These are phyloP conservation scores for Leptoclinus maculatus DNA, from an alignment of 2,797 vertebrate species.

Conservation along the genomic window DNA sequence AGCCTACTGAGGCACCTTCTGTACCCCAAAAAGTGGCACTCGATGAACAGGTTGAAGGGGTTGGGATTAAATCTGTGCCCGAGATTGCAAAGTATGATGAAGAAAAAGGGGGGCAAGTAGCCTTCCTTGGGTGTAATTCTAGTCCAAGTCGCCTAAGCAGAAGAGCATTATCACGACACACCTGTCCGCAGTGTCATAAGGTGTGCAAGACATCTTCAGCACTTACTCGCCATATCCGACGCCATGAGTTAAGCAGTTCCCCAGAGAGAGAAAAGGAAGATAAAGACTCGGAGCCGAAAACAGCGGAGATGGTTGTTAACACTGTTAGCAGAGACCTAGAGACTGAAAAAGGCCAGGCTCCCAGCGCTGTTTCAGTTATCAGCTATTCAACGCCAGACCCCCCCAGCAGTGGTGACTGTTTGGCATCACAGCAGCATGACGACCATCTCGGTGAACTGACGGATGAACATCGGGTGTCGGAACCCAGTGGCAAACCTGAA, in stretches of 20 bases:
- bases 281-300: conserved; percentile 63
- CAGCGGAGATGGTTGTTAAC: conserved; percentile 55
- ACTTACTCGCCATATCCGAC: conserved; percentile 88
- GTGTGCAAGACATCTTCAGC: conserved; percentile 93
- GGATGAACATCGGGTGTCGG: conserved; percentile 61
- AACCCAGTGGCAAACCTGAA: conserved; percentile 57
- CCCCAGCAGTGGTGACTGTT: conserved; percentile 35
- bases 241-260: conserved; percentile 86
- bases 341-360: conserved; percentile 60
- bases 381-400: conserved; percentile 80
- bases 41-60: conserved; percentile 58
- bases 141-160: conserved; percentile 83
- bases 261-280: conserved; percentile 79
- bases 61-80: conserved; percentile 58
- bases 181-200: conserved; percentile 90
- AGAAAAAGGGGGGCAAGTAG: conserved; percentile 69
- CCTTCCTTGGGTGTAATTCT: conserved; percentile 43
- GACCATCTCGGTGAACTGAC: conserved; percentile 53
- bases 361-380: conserved; percentile 82
- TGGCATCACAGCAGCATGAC: conserved; percentile 50
- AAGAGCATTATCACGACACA: conserved; percentile 86
- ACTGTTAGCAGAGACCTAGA: conserved; percentile 63
- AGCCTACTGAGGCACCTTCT: conserved; percentile 71
- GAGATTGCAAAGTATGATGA: conserved; percentile 67
- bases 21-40: conserved; percentile 59